A percentile compares a stretch with the other conserved stretches of the same genome.
Evolutionary conservation across 2,888 invertebrate genomes (phyloP).

Genomic region (Drosophila stalkeri): DNA sequence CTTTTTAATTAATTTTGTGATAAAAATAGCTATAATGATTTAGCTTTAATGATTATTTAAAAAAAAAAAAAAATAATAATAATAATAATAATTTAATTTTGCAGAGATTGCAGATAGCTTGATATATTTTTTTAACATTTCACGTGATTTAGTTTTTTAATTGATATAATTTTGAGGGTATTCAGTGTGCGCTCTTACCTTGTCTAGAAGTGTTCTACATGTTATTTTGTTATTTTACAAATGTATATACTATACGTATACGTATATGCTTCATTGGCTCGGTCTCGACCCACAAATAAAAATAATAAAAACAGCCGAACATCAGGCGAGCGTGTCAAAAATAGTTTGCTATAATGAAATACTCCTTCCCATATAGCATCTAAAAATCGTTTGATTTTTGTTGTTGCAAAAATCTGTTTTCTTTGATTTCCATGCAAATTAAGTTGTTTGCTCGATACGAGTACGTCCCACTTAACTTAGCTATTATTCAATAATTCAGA

Average conservation of each 20-base stretch:
- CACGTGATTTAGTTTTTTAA: conserved; percentile 3
- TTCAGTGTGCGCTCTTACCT: neutral
- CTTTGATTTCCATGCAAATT: conserved; percentile 22
- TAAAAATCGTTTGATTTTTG: conserved; percentile 1
- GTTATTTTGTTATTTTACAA: conserved; percentile 41
- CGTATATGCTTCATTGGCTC: conserved; percentile 39
- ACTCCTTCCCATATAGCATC: conserved; percentile 2
- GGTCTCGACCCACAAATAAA: conserved; percentile 28
- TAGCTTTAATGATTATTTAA: neutral
- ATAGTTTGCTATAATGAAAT: conserved; percentile 50
- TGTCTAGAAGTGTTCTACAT: neutral
- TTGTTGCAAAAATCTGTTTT: conserved; percentile 33
- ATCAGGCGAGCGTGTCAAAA: conserved; percentile 64
- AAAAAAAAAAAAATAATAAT: neutral
- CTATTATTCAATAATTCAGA: conserved; percentile 23
- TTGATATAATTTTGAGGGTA: neutral
- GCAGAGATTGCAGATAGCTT: neutral
- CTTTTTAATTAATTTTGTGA: conserved; percentile 6
- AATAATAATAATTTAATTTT: neutral
- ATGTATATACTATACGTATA: conserved; percentile 14
- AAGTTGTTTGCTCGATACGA: conserved; percentile 44
- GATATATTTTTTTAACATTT: neutral
- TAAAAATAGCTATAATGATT: neutral
- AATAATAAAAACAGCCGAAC: conserved; percentile 30
- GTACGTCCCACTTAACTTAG: conserved; percentile 49